Conservation (phyloP, 2,888 invertebrate species). For the Diaprepes abbreviatus region DNA sequence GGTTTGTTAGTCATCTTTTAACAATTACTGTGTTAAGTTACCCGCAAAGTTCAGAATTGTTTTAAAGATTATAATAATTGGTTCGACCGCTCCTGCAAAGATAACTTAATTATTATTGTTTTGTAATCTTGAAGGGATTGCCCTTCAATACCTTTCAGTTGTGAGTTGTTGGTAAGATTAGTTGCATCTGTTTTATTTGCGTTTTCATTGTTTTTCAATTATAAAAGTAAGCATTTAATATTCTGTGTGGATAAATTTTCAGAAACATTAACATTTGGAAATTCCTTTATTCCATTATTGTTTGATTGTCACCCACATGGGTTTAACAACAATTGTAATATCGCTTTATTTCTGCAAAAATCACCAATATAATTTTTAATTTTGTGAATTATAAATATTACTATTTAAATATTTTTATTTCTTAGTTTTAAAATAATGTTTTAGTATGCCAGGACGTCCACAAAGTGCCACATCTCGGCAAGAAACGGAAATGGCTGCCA, state of each 20-base stretch:
- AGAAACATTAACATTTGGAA: too few relatives aligned
- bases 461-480: conserved; percentile 81
- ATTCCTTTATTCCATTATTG: too few relatives aligned
- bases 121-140: neutral
- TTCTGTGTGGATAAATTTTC: too few relatives aligned
- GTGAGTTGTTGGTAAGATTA: conserved; percentile 14
- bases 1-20: conserved; percentile 30
- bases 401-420: too few relatives aligned
- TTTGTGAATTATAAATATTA: too few relatives aligned
- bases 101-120: neutral
- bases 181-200: neutral
- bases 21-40: conserved; percentile 33
- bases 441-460: conserved; percentile 68
- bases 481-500: conserved; percentile 85
- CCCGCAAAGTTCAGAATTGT: conserved; percentile 10
- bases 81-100: neutral
- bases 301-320: too few relatives aligned
- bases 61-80: neutral
- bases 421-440: too few relatives aligned
- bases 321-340: too few relatives aligned
- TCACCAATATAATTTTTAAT: too few relatives aligned
- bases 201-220: neutral
- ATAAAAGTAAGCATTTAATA: too few relatives aligned
- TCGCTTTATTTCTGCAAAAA: too few relatives aligned
- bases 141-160: neutral